A percentile compares a stretch with the other conserved stretches of the same genome.
phyloP scores from a whole-genome alignment of 2,888 invertebrate species.

The Drosophila paucipuncta region DNA sequence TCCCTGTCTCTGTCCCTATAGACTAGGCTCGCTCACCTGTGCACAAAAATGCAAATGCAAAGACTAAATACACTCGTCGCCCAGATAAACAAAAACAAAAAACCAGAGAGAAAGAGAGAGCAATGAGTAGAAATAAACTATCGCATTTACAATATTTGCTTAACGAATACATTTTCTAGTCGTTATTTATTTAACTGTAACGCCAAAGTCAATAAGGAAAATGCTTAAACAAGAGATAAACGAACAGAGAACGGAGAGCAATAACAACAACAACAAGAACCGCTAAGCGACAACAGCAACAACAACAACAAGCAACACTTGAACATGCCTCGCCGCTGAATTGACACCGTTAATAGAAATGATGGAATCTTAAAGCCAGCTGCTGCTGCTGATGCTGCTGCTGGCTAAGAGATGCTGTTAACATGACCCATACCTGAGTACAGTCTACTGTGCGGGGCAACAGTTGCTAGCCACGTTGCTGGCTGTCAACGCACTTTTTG shows the following conservation, averaged over 20 bases:
- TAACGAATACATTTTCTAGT: constrained; percentile 74
- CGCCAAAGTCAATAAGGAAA: constrained; percentile 71
- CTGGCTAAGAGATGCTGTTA: constrained; percentile 35
- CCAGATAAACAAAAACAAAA: constrained; percentile 53
- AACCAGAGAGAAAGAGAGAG: not conserved
- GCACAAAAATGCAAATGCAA: constrained; percentile 71
- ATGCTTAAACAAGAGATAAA: constrained; percentile 69
- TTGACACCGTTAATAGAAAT: constrained; percentile 74
- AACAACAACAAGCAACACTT: constrained; percentile 27
- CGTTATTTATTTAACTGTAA: constrained; percentile 76
- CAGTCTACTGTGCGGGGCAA: constrained; percentile 30
- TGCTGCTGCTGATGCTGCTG: constrained; percentile 19
- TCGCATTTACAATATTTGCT: constrained; percentile 80
- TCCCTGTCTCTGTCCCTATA: too few relatives aligned
- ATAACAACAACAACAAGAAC: constrained; percentile 16
- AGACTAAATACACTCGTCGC: constrained; percentile 43
- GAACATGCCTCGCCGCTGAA: constrained; percentile 67
- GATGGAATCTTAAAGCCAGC: constrained; percentile 53
- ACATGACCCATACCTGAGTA: constrained; percentile 11
- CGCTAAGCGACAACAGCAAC: constrained; percentile 6
- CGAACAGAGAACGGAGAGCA: constrained; percentile 30
- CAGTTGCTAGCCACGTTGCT: constrained; percentile 48
- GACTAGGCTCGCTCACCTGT: constrained; percentile 45
- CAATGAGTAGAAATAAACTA: constrained; percentile 45
- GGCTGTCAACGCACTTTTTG: constrained; percentile 76